Percentiles rank a stretch among this genome's conserved stretches.
phyloP scores from a whole-genome alignment of 1,140 invertebrate genomes.

The Camponotus floridanus region DNA sequence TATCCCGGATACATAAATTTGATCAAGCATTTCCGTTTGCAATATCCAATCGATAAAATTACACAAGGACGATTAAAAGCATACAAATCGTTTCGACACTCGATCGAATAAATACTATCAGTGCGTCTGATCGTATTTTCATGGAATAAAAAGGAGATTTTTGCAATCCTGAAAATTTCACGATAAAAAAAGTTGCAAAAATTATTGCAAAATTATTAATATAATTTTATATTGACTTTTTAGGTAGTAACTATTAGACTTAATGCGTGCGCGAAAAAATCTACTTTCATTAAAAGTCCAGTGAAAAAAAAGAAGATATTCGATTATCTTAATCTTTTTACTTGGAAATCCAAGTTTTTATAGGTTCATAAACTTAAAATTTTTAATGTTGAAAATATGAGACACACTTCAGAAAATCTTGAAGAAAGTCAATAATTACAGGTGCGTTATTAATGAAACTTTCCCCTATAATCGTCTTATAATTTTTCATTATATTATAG shows the following conservation, averaged over 20 bases:
- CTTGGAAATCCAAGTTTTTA: conserved; percentile 4
- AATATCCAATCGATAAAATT: background rate
- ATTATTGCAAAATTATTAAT: background rate
- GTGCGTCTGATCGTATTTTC: background rate
- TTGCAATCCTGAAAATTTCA: conserved; percentile 20
- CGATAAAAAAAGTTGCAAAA: background rate
- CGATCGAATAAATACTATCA: background rate
- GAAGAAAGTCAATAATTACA: background rate
- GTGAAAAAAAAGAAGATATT: conserved; percentile 15
- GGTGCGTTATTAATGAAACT: background rate
- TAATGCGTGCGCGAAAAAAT: conserved; percentile 10
- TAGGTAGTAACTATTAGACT: conserved; percentile 9
- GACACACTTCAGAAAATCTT: background rate
- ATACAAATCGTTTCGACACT: background rate
- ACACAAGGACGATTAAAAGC: background rate
- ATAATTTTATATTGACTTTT: conserved; percentile 6
- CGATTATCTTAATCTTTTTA: conserved; percentile 10
- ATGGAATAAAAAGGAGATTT: conserved; percentile 6
- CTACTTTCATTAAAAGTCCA: background rate
- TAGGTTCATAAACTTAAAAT: conserved; percentile 7
- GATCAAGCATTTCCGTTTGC: background rate
- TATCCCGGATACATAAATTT: background rate
- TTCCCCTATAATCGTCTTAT: background rate
- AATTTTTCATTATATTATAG: background rate
- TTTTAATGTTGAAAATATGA: background rate